Evolutionary conservation across 2,888 invertebrate genomes (phyloP).

Genomic region (Schizaphis graminum): DNA sequence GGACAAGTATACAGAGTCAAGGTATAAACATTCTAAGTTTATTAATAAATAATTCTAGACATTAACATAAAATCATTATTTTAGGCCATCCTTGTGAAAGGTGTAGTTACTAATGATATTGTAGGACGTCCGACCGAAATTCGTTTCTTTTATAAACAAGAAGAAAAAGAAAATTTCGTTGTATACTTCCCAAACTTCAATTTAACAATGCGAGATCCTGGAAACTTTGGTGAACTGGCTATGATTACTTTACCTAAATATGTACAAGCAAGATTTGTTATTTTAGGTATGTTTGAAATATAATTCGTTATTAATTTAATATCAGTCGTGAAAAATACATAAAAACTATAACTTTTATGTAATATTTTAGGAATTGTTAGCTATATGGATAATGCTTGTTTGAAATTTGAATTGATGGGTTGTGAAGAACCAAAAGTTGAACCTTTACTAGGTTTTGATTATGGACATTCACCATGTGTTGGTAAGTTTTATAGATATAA

Average conservation of each 20-base stretch:
- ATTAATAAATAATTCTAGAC: not conserved
- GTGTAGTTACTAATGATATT: constrained; percentile 94
- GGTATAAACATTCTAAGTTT: constrained; percentile 68
- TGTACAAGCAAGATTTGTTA: constrained; percentile 93
- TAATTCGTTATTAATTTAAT: not conserved
- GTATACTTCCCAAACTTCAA: constrained; percentile 98
- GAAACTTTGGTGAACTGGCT: constrained; percentile 95
- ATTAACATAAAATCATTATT: constrained; percentile 32
- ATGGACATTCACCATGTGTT: constrained; percentile 93
- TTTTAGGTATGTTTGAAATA: constrained; percentile 74
- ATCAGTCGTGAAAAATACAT: not conserved
- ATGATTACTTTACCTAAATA: constrained; percentile 96
- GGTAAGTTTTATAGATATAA: constrained; percentile 73
- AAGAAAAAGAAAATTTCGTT: constrained; percentile 93
- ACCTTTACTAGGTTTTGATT: constrained; percentile 91
- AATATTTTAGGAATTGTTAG: constrained; percentile 84
- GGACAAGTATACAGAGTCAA: constrained; percentile 93
- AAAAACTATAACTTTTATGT: constrained; percentile 11
- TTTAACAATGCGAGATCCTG: constrained; percentile 93
- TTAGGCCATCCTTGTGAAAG: constrained; percentile 88
- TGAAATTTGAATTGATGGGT: constrained; percentile 96
- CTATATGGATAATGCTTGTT: constrained; percentile 95
- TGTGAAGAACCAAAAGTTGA: constrained; percentile 89
- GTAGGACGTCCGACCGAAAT: constrained; percentile 97
- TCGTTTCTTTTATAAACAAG: constrained; percentile 95